Percentiles rank a stretch among this genome's conserved stretches.
phyloP scores from a whole-genome alignment of 2,113 vertebrate genomes.

The Cochlearius cochlearius region DNA sequence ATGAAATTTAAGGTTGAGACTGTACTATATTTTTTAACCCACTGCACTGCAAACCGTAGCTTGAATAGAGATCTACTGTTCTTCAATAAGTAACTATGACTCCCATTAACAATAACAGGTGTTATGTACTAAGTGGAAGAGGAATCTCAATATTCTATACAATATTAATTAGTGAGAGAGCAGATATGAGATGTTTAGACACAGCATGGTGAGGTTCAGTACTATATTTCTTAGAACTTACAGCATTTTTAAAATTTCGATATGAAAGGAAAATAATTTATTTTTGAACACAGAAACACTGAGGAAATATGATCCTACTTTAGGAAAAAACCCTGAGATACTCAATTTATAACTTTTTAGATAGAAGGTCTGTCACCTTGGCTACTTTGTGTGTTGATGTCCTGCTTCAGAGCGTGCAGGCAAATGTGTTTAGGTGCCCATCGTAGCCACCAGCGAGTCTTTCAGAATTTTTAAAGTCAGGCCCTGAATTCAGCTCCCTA shows the following conservation, averaged over 20 bases:
- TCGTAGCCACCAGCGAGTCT: background rate
- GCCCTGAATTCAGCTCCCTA: background rate
- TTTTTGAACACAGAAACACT: background rate
- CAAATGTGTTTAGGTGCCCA: background rate
- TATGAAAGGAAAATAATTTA: background rate
- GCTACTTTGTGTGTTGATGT: accelerated
- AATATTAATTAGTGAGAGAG: background rate
- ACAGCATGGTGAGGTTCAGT: background rate
- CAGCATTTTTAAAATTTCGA: background rate
- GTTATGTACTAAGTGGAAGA: background rate
- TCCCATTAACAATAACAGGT: background rate
- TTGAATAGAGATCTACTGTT: background rate
- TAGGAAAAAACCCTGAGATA: background rate
- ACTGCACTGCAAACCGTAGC: background rate
- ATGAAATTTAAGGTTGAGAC: background rate
- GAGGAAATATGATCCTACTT: background rate
- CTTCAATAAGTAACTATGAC: background rate
- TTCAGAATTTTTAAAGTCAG: background rate
- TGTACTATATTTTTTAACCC: constrained; percentile 11
- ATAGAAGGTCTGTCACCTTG: background rate
- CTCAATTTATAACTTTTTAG: background rate
- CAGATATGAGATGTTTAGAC: background rate
- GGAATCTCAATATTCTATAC: background rate
- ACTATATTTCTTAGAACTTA: background rate
- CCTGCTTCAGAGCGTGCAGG: background rate